Evolutionary conservation across 2,888 invertebrate species (phyloP).

Genomic region (Tortricodes alternella): DNA sequence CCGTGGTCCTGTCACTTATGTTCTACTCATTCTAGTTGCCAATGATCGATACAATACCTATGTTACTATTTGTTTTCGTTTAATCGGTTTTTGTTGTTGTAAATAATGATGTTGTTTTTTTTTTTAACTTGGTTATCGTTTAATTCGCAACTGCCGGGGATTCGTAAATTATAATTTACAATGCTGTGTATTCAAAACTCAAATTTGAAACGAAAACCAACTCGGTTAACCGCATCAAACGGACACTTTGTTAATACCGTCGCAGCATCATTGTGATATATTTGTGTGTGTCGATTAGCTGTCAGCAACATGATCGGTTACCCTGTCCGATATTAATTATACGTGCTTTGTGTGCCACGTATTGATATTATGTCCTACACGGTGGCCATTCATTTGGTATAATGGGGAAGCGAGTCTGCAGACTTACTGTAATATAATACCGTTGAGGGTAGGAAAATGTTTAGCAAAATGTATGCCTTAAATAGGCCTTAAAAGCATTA

Average conservation of each 20-base stretch:
- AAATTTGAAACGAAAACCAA: background rate
- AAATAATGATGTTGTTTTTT: too few relatives aligned
- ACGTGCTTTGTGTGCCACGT: slow-evolving; percentile 22
- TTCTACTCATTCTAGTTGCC: too few relatives aligned
- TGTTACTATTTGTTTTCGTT: too few relatives aligned
- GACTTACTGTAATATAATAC: slow-evolving; percentile 22
- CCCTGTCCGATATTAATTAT: slow-evolving; percentile 28
- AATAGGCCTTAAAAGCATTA: too few relatives aligned
- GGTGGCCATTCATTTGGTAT: slow-evolving; percentile 25
- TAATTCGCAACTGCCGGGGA: too few relatives aligned
- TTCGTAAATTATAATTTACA: too few relatives aligned
- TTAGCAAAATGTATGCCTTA: too few relatives aligned
- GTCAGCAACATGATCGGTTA: slow-evolving; percentile 27
- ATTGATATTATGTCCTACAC: slow-evolving; percentile 28
- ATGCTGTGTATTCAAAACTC: background rate
- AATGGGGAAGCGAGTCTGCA: slow-evolving; percentile 15
- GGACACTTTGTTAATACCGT: slow-evolving; percentile 25
- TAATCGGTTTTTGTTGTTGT: too few relatives aligned
- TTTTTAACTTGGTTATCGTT: too few relatives aligned
- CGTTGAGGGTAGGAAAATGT: too few relatives aligned
- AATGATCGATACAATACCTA: too few relatives aligned
- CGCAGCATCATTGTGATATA: slow-evolving; percentile 21
- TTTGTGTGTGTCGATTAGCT: slow-evolving; percentile 22
- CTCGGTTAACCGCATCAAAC: slow-evolving; percentile 20
- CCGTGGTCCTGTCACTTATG: too few relatives aligned